Percentiles rank a stretch among this genome's conserved stretches.
These are phyloP conservation scores for Pollenia amentaria DNA, from an alignment of 2,888 invertebrate species.

Conservation along the genomic window DNA sequence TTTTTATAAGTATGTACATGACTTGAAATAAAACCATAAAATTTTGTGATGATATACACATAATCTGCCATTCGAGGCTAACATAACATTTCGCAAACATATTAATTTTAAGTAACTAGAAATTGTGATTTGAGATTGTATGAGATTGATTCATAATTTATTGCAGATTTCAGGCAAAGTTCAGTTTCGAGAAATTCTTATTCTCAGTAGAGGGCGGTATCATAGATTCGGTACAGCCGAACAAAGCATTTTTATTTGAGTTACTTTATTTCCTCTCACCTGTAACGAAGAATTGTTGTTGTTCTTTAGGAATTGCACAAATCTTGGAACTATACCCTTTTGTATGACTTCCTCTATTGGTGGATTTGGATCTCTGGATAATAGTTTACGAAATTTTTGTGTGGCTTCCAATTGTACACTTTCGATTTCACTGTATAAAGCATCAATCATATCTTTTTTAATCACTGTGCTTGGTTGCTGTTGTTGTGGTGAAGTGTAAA, in stretches of 20 bases:
- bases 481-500: conserved; percentile 41
- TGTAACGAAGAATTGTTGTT: conserved; percentile 93
- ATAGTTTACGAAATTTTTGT: conserved; percentile 95
- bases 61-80: too few relatives aligned
- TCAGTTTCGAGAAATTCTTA: too few relatives aligned
- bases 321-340: conserved; percentile 96
- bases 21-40: too few relatives aligned
- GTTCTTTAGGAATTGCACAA: conserved; percentile 95
- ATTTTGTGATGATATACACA: too few relatives aligned
- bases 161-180: too few relatives aligned
- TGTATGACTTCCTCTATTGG: conserved; percentile 98
- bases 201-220: too few relatives aligned
- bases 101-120: too few relatives aligned
- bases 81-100: too few relatives aligned
- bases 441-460: conserved; percentile 91
- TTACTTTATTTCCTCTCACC: conserved; percentile 87
- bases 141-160: too few relatives aligned
- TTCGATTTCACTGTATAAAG: conserved; percentile 90
- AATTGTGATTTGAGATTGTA: too few relatives aligned
- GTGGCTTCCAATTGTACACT: conserved; percentile 94
- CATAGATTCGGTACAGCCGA: too few relatives aligned
- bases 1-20: too few relatives aligned
- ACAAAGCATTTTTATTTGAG: not conserved
- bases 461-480: conserved; percentile 78
- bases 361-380: conserved; percentile 97